Percentiles rank a stretch among this genome's conserved stretches.
Conservation (phyloP, 2,797 vertebrate species). For the Hippopotamyrus pictus region DNA sequence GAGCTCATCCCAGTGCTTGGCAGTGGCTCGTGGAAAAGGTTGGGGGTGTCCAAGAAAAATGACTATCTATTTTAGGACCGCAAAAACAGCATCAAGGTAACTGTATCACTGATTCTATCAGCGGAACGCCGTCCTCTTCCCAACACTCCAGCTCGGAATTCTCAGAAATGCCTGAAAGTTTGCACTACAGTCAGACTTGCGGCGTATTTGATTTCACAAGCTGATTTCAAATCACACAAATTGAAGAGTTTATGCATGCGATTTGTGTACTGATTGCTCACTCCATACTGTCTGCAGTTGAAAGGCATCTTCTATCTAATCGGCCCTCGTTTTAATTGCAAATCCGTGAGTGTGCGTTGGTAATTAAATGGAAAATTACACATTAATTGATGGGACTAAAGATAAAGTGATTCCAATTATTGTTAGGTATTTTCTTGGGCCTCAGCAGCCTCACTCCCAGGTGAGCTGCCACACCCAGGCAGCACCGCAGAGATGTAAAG, state of each 20-base stretch:
- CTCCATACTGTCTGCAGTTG: conserved; percentile 70
- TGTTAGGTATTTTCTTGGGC: conserved; percentile 64
- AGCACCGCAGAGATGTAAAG: background rate
- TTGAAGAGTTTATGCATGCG: conserved; percentile 44
- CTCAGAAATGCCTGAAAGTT: conserved; percentile 35
- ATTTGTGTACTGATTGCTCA: conserved; percentile 64
- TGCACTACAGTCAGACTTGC: conserved; percentile 37
- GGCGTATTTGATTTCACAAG: conserved; percentile 46
- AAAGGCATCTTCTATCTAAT: conserved; percentile 74
- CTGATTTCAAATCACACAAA: conserved; percentile 44
- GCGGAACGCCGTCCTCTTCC: conserved; percentile 20
- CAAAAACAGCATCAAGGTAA: conserved; percentile 20
- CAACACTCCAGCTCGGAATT: conserved; percentile 34
- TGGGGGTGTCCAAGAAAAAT: conserved; percentile 33
- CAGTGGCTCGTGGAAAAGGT: conserved; percentile 40
- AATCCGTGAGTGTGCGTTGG: conserved; percentile 66
- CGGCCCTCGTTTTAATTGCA: conserved; percentile 76
- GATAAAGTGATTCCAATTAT: conserved; percentile 79
- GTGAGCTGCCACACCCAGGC: conserved; percentile 57
- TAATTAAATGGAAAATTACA: conserved; percentile 80
- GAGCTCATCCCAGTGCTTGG: conserved; percentile 42
- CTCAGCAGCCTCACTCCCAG: conserved; percentile 66
- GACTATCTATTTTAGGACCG: conserved; percentile 40
- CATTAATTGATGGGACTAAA: conserved; percentile 79
- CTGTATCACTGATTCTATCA: conserved; percentile 32